Evolutionary conservation across 1,140 invertebrate genomes (phyloP).

Genomic region (Stegodyphus dumicola): DNA sequence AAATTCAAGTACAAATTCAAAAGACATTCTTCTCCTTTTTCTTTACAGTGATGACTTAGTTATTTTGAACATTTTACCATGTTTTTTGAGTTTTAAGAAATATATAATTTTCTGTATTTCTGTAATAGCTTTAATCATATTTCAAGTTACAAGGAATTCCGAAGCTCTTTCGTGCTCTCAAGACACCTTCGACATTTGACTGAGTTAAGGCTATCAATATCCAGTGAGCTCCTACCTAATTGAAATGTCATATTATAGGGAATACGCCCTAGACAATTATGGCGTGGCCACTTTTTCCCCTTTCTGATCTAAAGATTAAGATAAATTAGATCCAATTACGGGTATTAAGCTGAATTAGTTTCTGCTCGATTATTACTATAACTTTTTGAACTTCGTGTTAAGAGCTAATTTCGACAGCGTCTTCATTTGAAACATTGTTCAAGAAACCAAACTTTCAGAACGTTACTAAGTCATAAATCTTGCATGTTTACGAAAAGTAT

Average conservation of each 20-base stretch:
- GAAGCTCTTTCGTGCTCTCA: constrained; percentile 19
- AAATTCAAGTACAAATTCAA: too few relatives aligned
- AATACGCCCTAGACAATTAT: constrained; percentile 43
- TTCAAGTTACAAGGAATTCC: too few relatives aligned
- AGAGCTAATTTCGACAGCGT: constrained; percentile 44
- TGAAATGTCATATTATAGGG: constrained; percentile 55
- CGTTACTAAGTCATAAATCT: constrained; percentile 13
- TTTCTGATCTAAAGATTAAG: constrained; percentile 37
- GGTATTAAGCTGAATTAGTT: constrained; percentile 48
- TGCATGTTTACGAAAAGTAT: neutral
- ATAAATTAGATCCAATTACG: constrained; percentile 56
- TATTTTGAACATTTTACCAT: too few relatives aligned
- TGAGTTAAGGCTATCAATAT: constrained; percentile 54
- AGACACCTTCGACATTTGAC: constrained; percentile 17
- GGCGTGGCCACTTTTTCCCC: constrained; percentile 20
- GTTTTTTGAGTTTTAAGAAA: too few relatives aligned
- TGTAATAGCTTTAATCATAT: too few relatives aligned
- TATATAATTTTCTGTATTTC: too few relatives aligned
- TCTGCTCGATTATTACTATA: constrained; percentile 28
- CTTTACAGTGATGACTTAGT: too few relatives aligned
- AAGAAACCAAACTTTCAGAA: neutral
- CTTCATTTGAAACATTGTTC: neutral
- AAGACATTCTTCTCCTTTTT: too few relatives aligned
- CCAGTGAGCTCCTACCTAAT: constrained; percentile 50
- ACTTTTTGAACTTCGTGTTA: constrained; percentile 47